A percentile compares a stretch with the other conserved stretches of the same genome.
These are phyloP conservation scores for Erithacus rubecula DNA, from an alignment of 2,797 vertebrate genomes.

Conservation along the genomic window DNA sequence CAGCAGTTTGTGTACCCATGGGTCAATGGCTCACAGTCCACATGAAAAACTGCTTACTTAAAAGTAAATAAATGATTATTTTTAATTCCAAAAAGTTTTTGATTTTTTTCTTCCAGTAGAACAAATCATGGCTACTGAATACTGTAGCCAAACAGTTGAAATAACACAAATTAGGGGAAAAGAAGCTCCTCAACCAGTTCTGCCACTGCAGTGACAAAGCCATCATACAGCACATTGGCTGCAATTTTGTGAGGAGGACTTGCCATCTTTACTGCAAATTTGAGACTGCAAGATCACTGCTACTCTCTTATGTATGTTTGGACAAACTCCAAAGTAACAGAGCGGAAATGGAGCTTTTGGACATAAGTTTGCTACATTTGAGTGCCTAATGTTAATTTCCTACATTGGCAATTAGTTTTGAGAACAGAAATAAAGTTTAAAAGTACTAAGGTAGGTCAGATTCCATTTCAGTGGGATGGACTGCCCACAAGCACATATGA, in stretches of 20 bases:
- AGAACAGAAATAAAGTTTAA: neutral
- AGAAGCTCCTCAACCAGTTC: neutral
- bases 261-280: neutral
- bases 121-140: neutral
- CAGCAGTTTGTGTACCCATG: neutral
- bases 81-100: neutral
- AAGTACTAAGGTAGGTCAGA: neutral
- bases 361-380: neutral
- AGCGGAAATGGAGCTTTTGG: neutral
- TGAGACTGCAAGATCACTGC: neutral
- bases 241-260: neutral
- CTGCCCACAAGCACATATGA: neutral
- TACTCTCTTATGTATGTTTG: neutral
- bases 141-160: neutral
- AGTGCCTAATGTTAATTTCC: neutral
- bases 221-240: neutral
- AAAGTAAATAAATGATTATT: neutral
- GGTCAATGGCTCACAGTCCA: neutral
- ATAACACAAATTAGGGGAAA: neutral
- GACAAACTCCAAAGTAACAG: neutral
- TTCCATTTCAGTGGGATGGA: neutral
- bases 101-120: neutral
- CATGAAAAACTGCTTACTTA: neutral
- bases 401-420: neutral
- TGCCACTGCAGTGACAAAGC: neutral